These are phyloP conservation scores for Emydoidea blandingii DNA, from an alignment of 2,797 vertebrate species.

Conservation along the genomic window DNA sequence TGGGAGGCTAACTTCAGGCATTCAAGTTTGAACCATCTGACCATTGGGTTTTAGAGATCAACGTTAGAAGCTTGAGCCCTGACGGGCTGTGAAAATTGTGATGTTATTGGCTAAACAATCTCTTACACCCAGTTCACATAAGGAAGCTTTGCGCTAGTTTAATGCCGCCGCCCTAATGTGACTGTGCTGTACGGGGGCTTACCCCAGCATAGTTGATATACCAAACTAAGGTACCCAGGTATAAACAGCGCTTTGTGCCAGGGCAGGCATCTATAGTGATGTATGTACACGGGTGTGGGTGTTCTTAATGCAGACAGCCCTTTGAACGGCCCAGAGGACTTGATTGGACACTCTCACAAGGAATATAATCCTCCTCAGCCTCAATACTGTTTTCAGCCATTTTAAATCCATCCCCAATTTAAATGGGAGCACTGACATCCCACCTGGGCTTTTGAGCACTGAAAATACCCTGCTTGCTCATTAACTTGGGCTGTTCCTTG, in stretches of 20 bases:
- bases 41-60: not conserved
- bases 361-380: not conserved
- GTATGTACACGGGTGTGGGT: not conserved
- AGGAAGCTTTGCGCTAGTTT: not conserved
- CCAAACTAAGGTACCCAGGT: not conserved
- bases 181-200: not conserved
- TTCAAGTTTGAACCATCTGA: not conserved
- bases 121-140: not conserved
- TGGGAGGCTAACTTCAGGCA: not conserved
- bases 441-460: not conserved
- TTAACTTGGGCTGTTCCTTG: not conserved
- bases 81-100: not conserved
- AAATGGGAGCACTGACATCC: not conserved
- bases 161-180: rapidly evolving
- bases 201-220: not conserved
- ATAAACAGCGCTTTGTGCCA: not conserved
- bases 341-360: not conserved
- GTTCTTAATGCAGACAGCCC: not conserved
- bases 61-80: not conserved
- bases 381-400: not conserved
- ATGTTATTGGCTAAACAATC: no score
- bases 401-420: not conserved
- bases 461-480: not conserved
- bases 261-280: not conserved
- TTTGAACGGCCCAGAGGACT: not conserved